Evolutionary conservation across 2,113 vertebrate species (phyloP).

Genomic region (Oplegnathus fasciatus): DNA sequence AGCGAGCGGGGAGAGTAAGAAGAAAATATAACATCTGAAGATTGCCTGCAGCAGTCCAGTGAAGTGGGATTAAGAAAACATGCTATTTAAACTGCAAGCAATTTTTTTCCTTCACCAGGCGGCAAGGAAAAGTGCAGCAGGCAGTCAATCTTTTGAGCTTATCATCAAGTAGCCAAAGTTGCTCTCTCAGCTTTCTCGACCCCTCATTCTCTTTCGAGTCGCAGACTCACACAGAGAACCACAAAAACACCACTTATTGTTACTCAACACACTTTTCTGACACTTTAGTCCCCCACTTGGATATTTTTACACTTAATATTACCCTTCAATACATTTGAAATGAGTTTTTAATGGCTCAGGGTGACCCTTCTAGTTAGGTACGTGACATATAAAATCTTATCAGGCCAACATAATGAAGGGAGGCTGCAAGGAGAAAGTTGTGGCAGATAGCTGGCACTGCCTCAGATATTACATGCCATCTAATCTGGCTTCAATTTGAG

Average conservation of each 20-base stretch:
- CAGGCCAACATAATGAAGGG: slow-evolving; percentile 42
- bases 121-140: slow-evolving; percentile 65
- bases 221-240: slow-evolving; percentile 20
- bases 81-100: slow-evolving; percentile 75
- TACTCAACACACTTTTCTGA: slow-evolving; percentile 29
- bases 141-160: slow-evolving; percentile 72
- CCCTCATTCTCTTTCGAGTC: slow-evolving; percentile 35
- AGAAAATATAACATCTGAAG: slow-evolving; percentile 68
- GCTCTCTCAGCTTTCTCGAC: slow-evolving; percentile 65
- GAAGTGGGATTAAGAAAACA: slow-evolving; percentile 79
- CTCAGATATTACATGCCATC: slow-evolving; percentile 50
- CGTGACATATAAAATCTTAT: slow-evolving; percentile 33
- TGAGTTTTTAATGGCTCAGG: slow-evolving; percentile 37
- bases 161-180: slow-evolving; percentile 69
- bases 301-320: slow-evolving; percentile 44
- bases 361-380: background rate
- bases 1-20: slow-evolving; percentile 11
- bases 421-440: slow-evolving; percentile 33
- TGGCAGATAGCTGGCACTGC: slow-evolving; percentile 32
- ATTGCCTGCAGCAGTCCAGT: slow-evolving; percentile 69
- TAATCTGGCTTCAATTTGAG: slow-evolving; percentile 56
- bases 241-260: slow-evolving; percentile 42
- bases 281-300: slow-evolving; percentile 26
- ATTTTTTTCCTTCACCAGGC: slow-evolving; percentile 53
- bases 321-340: slow-evolving; percentile 38